Evolutionary conservation across 2,888 invertebrate species (phyloP).

Genomic region (Thalpophila matura): DNA sequence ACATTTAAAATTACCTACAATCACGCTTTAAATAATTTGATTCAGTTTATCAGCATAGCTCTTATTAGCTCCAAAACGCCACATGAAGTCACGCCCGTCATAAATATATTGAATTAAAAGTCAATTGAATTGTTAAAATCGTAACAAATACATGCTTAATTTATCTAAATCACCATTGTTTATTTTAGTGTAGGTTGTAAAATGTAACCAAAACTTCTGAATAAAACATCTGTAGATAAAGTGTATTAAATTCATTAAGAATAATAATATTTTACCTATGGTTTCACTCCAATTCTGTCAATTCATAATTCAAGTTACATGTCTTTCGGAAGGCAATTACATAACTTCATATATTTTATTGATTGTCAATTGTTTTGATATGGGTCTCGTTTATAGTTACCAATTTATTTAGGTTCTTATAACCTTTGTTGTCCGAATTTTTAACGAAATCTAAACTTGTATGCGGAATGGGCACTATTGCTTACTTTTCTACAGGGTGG

Average conservation of each 20-base stretch:
- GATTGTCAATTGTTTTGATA: slow-evolving; percentile 7
- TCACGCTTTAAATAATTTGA: background rate
- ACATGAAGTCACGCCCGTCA: slow-evolving; percentile 32
- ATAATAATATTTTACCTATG: slow-evolving; percentile 22
- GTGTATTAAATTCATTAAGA: slow-evolving; percentile 29
- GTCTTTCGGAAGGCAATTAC: background rate
- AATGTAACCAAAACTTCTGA: slow-evolving; percentile 32
- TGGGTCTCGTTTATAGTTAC: background rate
- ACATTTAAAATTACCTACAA: background rate
- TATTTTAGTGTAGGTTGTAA: slow-evolving; percentile 39
- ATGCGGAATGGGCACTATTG: too few relatives aligned
- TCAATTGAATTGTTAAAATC: slow-evolving; percentile 47
- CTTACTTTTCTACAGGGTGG: too few relatives aligned
- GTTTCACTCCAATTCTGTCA: slow-evolving; percentile 43
- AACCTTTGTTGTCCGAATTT: too few relatives aligned
- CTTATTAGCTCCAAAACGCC: slow-evolving; percentile 1
- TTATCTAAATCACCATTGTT: slow-evolving; percentile 39
- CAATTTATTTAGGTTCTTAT: background rate
- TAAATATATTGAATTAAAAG: slow-evolving; percentile 22
- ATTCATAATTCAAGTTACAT: slow-evolving; percentile 21
- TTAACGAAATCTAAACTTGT: too few relatives aligned
- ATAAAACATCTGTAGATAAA: slow-evolving; percentile 44
- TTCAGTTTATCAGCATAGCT: background rate
- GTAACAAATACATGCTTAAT: slow-evolving; percentile 47
- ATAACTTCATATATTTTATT: slow-evolving; percentile 22